Base-by-base conservation (phyloP, 2,888 invertebrate genomes). In the Amaurobius ferox region DNA sequence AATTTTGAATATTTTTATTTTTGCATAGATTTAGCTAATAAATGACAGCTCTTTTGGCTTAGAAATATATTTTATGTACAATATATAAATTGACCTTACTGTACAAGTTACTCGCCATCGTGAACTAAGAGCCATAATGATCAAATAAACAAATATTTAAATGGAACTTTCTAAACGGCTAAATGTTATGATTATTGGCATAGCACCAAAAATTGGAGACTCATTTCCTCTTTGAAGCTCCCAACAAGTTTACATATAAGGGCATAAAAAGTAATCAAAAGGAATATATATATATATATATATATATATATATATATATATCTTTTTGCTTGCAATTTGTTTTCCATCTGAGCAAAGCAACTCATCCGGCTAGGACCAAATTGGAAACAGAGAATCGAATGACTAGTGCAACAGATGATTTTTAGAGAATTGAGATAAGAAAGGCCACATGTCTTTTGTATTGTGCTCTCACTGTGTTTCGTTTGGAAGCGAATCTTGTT, bases 391-490 rank as follows among this genome's bases (percentile, higher is more conserved):
- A 85, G 48, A 72, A 39, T 62, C 39, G 29, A 73, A 76, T 62
- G 74, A 81, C 79, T 80, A 73, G 72, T 71, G 48, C 61, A 79
- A 79, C 64, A 72, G 40, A 81, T 81, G 74, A 81, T 80, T 32
- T 30, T 44, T 44, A 44, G 44, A 71, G 70, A 62, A 55, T 64
- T 48, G 79, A 76, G 70, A 79, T 62, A 71, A 79, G 86, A 73
- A 86, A 86, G 86, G 86, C 86, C 85, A 77, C 85, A 72, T 73
- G 78, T 86, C 86, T 74, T 30, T 67, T 61, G 64, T 29, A 61
- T 86, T 86, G 86, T 86, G 86, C 86, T 86, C 64, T 85, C 72
- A 79, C 74, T 86, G 79, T 76, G 79, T 74, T 79, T 79, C 79
- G 72, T 79, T 78, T 79, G 76, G 86, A 79, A 78, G 78, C 79